A percentile compares a stretch with the other conserved stretches of the same genome.
These are phyloP conservation scores for Trachelus iudaicus DNA, from an alignment of 2,888 invertebrate species.

Conservation along the genomic window DNA sequence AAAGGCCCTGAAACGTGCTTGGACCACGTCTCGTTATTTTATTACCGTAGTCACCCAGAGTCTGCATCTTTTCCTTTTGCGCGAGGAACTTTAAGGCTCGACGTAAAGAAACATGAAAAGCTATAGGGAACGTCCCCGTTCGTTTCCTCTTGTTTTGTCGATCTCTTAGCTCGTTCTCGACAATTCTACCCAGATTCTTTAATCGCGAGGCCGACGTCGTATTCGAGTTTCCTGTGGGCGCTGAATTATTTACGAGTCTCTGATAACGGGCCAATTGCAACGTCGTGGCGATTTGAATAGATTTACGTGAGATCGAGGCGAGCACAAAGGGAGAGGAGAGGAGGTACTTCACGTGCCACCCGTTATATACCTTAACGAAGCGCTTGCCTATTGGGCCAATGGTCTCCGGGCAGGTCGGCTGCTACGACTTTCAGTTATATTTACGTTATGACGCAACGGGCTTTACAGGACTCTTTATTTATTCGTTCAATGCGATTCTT, in stretches of 20 bases:
- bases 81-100: neutral
- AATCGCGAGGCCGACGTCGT: neutral
- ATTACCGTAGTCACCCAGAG: constrained; percentile 27
- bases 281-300: neutral
- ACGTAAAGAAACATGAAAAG: neutral
- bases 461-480: constrained; percentile 21
- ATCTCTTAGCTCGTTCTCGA: neutral
- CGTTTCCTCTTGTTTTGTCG: neutral
- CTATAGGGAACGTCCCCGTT: accelerated
- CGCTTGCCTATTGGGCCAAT: neutral
- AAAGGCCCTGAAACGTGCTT: constrained; percentile 4
- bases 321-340: constrained; percentile 4
- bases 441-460: constrained; percentile 23
- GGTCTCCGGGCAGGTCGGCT: neutral
- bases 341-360: neutral
- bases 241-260: neutral
- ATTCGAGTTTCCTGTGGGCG: neutral
- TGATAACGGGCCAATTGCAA: neutral
- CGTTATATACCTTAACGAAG: neutral
- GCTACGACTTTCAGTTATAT: constrained; percentile 13
- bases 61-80: constrained; percentile 11
- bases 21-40: constrained; percentile 38
- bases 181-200: neutral
- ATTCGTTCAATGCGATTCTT: neutral
- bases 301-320: neutral